These are phyloP conservation scores for Drosophila sp. DNA, from an alignment of 1,140 invertebrate genomes.

Conservation along the genomic window DNA sequence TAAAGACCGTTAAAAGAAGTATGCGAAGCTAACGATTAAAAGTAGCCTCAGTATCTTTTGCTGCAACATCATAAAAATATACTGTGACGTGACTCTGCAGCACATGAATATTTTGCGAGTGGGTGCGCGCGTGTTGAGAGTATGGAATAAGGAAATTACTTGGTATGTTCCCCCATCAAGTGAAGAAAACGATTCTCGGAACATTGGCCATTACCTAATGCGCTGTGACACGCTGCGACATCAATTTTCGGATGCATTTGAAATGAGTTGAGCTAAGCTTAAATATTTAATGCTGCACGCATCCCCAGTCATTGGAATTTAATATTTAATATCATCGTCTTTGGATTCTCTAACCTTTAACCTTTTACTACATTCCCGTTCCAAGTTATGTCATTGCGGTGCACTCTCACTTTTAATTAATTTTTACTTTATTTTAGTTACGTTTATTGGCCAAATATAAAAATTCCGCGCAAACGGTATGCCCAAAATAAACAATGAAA, in stretches of 20 bases:
- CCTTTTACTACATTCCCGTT: neutral
- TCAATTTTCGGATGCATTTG: constrained; percentile 79
- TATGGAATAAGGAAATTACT: constrained; percentile 34
- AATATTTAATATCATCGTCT: constrained; percentile 66
- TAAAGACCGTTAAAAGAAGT: neutral
- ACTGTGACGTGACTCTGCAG: constrained; percentile 40
- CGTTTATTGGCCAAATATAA: constrained; percentile 47
- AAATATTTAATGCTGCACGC: constrained; percentile 66
- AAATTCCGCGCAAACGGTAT: constrained; percentile 22
- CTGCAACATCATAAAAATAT: constrained; percentile 40
- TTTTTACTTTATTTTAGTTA: constrained; percentile 54
- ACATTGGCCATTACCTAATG: constrained; percentile 71
- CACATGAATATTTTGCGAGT: constrained; percentile 38
- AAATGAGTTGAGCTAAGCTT: constrained; percentile 50
- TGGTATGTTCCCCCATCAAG: constrained; percentile 9
- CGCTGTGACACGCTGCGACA: constrained; percentile 58
- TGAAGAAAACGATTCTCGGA: constrained; percentile 18
- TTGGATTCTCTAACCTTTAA: constrained; percentile 13
- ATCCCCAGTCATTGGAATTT: constrained; percentile 42
- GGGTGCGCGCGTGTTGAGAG: constrained; percentile 43
- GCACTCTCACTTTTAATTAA: constrained; percentile 74
- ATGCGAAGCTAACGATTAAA: constrained; percentile 57
- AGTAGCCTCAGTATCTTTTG: constrained; percentile 25
- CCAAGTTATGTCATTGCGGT: constrained; percentile 27
- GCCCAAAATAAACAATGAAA: constrained; percentile 34